A percentile compares a stretch with the other conserved stretches of the same genome.
These are phyloP conservation scores for Pherbina coryleti DNA, from an alignment of 2,888 invertebrate genomes.

Conservation along the genomic window DNA sequence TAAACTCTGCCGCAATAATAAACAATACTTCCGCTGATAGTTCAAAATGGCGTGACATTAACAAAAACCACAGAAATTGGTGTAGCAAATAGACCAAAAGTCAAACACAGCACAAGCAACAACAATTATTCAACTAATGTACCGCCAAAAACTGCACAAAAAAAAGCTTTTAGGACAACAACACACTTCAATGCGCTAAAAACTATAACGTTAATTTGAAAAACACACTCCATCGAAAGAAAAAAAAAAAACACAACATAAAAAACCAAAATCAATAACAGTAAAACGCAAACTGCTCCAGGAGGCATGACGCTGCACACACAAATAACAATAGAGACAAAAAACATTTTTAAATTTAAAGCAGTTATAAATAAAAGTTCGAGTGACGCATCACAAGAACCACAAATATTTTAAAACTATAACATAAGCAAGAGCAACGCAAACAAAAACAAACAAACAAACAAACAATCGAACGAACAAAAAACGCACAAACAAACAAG, in stretches of 20 bases:
- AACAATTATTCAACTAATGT: conserved; percentile 19
- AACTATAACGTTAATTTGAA: neutral
- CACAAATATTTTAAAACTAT: neutral
- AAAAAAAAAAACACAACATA: neutral
- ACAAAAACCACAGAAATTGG: conserved; percentile 12
- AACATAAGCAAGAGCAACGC: conserved; percentile 7
- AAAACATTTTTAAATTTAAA: conserved; percentile 6
- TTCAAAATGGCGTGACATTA: neutral
- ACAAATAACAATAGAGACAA: conserved; percentile 2
- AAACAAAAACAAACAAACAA: conserved; percentile 36
- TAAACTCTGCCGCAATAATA: conserved; percentile 17
- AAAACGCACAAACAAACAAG: conserved; percentile 28
- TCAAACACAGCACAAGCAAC: conserved; percentile 1
- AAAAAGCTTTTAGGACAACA: neutral
- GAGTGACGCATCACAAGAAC: neutral
- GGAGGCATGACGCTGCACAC: conserved; percentile 14
- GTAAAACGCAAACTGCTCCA: conserved; percentile 25
- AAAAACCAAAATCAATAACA: conserved; percentile 10
- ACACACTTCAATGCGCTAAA: neutral
- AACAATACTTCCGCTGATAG: neutral
- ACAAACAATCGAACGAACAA: neutral
- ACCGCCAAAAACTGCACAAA: neutral
- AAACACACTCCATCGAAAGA: neutral
- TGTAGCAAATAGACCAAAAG: conserved; percentile 7
- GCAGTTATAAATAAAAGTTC: conserved; percentile 5